A percentile compares a stretch with the other conserved stretches of the same genome.
phyloP scores from a whole-genome alignment of 2,888 invertebrate genomes.

The Phalera bucephala region DNA sequence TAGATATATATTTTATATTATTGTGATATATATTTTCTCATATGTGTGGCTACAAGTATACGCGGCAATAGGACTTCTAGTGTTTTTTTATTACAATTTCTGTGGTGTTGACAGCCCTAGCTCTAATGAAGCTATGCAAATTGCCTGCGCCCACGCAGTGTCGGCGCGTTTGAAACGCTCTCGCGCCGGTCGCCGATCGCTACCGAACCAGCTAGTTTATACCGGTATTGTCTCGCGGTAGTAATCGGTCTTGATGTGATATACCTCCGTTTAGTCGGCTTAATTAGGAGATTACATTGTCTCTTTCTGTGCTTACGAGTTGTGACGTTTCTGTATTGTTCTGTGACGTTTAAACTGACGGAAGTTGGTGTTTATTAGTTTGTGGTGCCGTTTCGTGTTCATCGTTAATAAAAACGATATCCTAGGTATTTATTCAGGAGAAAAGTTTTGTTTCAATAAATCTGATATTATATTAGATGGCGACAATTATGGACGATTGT shows the following conservation, averaged over 20 bases:
- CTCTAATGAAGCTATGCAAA: slow-evolving; percentile 65
- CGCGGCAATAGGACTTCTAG: no score
- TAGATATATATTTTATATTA: no score
- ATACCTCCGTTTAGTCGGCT: slow-evolving; percentile 6
- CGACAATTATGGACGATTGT: no score
- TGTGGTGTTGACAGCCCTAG: slow-evolving; percentile 1
- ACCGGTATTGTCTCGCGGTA: slow-evolving; percentile 31
- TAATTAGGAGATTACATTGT: slow-evolving; percentile 4
- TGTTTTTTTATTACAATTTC: no score
- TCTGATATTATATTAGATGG: no score
- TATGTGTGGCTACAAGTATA: no score
- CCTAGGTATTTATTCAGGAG: no score
- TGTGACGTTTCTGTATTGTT: neutral
- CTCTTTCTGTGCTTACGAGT: neutral
- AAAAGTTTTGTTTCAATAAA: no score
- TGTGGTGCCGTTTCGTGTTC: neutral
- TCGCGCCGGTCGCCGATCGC: slow-evolving; percentile 21
- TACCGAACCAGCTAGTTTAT: slow-evolving; percentile 26
- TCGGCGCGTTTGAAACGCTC: slow-evolving; percentile 31
- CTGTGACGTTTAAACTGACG: neutral
- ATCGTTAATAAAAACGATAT: neutral
- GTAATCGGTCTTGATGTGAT: slow-evolving; percentile 34
- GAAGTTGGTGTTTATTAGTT: neutral
- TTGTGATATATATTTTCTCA: no score
- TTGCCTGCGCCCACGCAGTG: slow-evolving; percentile 42